phyloP scores from a whole-genome alignment of 2,888 invertebrate species.

The Epirrhoe tristata region DNA sequence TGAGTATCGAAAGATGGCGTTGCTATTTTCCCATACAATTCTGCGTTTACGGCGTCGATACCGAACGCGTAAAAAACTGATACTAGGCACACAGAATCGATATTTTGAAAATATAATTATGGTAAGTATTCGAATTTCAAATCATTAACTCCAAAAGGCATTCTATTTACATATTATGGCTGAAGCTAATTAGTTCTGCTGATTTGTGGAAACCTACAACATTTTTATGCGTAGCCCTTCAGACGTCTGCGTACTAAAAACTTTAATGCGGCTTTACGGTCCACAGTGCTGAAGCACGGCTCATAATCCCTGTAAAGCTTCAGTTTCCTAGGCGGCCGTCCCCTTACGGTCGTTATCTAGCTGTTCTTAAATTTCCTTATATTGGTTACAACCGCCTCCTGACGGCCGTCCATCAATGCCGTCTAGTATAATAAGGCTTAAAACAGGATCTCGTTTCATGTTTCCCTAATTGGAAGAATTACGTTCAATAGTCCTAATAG shows the following conservation, averaged over 20 bases:
- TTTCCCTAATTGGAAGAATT: constrained; percentile 33
- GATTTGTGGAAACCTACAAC: neutral
- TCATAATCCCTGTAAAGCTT: constrained; percentile 20
- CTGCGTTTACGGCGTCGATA: too few relatives aligned
- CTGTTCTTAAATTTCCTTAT: neutral
- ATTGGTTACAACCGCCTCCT: neutral
- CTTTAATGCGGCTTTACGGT: constrained; percentile 16
- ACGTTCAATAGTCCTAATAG: constrained; percentile 28
- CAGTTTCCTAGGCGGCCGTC: neutral
- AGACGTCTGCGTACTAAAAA: constrained; percentile 22
- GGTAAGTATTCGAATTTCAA: neutral
- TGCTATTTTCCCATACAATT: too few relatives aligned
- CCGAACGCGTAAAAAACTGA: too few relatives aligned
- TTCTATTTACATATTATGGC: neutral
- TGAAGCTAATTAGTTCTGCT: neutral
- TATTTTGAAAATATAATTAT: neutral
- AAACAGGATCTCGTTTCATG: constrained; percentile 27
- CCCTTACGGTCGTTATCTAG: neutral
- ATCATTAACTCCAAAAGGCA: neutral
- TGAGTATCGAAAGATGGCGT: too few relatives aligned
- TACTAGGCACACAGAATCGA: too few relatives aligned
- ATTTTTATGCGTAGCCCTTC: constrained; percentile 10
- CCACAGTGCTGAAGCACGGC: constrained; percentile 27
- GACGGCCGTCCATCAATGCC: constrained; percentile 2
- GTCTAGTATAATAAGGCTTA: neutral